Conservation (phyloP, 2,888 invertebrate species). For the Acrocera orbiculus region DNA sequence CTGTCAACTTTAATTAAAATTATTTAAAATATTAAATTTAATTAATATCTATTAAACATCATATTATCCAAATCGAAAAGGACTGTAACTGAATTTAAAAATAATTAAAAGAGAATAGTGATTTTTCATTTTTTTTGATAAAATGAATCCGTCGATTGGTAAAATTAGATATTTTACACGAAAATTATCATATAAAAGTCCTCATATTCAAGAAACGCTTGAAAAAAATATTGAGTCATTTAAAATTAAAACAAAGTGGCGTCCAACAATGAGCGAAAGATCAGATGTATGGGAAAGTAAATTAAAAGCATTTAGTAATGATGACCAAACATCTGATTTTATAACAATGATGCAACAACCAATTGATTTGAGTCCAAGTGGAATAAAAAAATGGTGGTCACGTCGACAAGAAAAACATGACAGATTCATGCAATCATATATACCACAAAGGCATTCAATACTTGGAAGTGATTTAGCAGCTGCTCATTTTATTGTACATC, state of each 20-base stretch:
- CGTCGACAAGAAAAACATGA: constrained; percentile 34
- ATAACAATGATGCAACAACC: constrained; percentile 33
- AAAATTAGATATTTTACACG: not conserved
- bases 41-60: no score
- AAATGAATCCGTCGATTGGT: no score
- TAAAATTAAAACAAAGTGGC: constrained; percentile 39
- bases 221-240: constrained; percentile 21
- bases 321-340: constrained; percentile 32
- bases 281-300: constrained; percentile 40
- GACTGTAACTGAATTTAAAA: no score
- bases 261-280: constrained; percentile 38
- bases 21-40: no score
- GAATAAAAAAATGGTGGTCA: constrained; percentile 40
- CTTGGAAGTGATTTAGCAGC: constrained; percentile 70
- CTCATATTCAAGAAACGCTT: constrained; percentile 14
- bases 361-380: constrained; percentile 33
- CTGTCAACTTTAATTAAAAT: no score
- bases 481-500: constrained; percentile 63
- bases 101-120: no score
- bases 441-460: constrained; percentile 38
- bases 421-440: constrained; percentile 40
- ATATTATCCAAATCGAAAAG: no score
- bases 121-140: no score
- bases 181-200: not conserved
- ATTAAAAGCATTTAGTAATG: constrained; percentile 38